Conservation (phyloP, 1,140 invertebrate genomes). For the Conus betulinus region DNA sequence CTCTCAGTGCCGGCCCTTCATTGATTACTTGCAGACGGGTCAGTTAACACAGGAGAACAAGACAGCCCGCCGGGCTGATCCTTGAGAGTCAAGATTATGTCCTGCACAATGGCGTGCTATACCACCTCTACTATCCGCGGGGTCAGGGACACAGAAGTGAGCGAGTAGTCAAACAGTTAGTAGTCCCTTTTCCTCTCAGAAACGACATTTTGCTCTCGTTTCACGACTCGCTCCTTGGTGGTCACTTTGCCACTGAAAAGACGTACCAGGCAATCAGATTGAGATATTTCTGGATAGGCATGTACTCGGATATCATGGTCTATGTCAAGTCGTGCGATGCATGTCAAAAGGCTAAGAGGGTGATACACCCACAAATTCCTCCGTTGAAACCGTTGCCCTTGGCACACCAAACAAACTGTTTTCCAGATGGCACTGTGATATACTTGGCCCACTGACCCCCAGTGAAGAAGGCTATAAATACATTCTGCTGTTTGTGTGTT, state of each 20-base stretch:
- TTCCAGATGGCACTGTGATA: too few species aligned
- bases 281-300: too few species aligned
- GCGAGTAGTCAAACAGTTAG: neutral
- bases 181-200: neutral
- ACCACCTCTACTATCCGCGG: neutral
- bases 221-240: too few species aligned
- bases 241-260: too few species aligned
- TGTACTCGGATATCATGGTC: neutral
- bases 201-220: neutral
- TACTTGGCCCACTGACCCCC: too few species aligned
- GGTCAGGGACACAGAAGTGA: neutral
- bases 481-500: too few species aligned
- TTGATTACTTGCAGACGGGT: neutral
- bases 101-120: neutral
- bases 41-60: neutral
- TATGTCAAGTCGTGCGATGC: constrained; percentile 11
- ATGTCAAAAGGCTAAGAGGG: constrained; percentile 7
- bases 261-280: too few species aligned
- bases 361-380: too few species aligned
- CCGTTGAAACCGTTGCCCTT: too few species aligned
- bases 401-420: too few species aligned
- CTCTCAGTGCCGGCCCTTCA: neutral
- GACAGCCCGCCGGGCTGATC: neutral
- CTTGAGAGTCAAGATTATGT: constrained; percentile 5
- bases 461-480: too few species aligned